Base-by-base conservation (phyloP, 2,888 invertebrate species). In the Megastigmus dorsalis region DNA sequence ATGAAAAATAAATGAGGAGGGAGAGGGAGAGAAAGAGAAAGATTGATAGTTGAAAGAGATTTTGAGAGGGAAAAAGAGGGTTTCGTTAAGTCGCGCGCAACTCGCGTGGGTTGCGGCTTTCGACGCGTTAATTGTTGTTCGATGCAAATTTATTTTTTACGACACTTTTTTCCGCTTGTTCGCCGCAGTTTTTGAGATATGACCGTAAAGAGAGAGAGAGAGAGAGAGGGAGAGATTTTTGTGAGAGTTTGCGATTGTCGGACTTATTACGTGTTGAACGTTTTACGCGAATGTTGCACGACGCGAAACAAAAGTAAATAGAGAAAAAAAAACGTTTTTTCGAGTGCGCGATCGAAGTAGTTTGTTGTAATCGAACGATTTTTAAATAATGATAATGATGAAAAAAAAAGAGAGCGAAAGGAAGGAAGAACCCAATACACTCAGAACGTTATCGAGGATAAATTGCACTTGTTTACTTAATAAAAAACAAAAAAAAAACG, bases 121-220 rank as follows among this genome's bases (percentile, higher is more conserved):
- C 52, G 57, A 63, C 63, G 67, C 68, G 72, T 76, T 62, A 62
- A 73, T 76, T 73, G 69, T 73, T 76, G 59, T 69, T 60, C 65
- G 65, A 76, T 76, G 65, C 54, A 60, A 65, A 73, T 76, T 76
- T 76, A 69, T 69, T 73, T 73, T 76, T 69, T 73, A 69, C 50
- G 59, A 72, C 52, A 72, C 73, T 72, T 76, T 72, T 70, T 76
- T 72, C 63, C 63, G 63, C 68, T 65, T 60, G 63, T 68, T 72
- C 38, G 62, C 33, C 52, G 43, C 57, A 69, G 60, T 36, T 30
- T 48, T 43, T n/a, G 59, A 54, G 54, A 54, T 52, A 7, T 18
- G 26, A 26, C n/a, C 10, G n/a, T 7, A 28, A n/a, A 26, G 18
- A 48, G 13, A 48, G 23, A 23, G n/a, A 48, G 7, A 18, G 23